A percentile compares a stretch with the other conserved stretches of the same genome.
Conservation (phyloP, 2,797 vertebrate genomes). For the Peromyscus nudipes region DNA sequence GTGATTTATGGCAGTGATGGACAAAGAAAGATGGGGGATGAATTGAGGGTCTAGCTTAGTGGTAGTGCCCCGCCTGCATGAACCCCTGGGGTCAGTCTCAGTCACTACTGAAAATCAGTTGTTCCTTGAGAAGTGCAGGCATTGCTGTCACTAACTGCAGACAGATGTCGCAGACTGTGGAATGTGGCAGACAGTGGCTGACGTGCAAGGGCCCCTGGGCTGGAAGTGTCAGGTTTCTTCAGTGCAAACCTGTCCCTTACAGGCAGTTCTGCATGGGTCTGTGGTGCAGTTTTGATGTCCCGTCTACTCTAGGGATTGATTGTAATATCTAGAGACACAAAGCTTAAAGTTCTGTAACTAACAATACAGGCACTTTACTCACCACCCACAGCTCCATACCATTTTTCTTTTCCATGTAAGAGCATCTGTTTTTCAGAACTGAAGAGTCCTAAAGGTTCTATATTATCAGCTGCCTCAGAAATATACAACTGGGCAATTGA, state of each 20-base stretch:
- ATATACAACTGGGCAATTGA: background rate
- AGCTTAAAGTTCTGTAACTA: background rate
- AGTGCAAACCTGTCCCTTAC: background rate
- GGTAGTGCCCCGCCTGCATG: background rate
- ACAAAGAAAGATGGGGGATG: background rate
- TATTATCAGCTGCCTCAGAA: constrained; percentile 1
- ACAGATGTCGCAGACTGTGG: background rate
- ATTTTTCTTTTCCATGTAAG: background rate
- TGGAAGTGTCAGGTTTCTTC: background rate
- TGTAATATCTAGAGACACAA: background rate
- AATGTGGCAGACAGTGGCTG: background rate
- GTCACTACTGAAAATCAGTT: background rate
- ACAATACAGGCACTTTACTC: background rate
- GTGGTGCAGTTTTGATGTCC: background rate
- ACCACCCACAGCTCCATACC: background rate
- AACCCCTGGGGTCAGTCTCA: background rate
- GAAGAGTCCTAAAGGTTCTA: background rate
- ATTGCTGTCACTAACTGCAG: background rate
- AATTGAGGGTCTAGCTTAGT: too few species aligned
- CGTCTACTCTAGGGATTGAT: background rate
- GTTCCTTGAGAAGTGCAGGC: background rate
- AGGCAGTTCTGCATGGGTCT: background rate
- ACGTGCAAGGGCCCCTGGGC: background rate
- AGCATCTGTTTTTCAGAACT: background rate
- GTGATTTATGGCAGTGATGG: background rate